Evolutionary conservation across 2,113 vertebrate genomes (phyloP).

Genomic region (Pagrus major): DNA sequence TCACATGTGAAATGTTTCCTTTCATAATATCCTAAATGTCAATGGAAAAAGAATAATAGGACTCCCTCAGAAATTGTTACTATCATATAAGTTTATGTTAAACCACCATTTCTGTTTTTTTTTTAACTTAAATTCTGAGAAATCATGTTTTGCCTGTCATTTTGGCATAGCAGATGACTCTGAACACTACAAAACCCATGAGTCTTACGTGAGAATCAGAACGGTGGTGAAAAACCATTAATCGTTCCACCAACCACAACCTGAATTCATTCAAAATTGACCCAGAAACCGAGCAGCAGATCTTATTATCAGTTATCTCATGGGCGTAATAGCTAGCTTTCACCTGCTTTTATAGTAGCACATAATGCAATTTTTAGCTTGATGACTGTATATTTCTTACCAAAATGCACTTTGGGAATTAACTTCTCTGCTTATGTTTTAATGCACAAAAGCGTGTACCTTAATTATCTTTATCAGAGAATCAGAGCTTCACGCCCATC

Average conservation of each 20-base stretch:
- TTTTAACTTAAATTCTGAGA: too few relatives aligned
- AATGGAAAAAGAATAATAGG: too few relatives aligned
- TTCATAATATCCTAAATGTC: background rate
- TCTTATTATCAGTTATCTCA: background rate
- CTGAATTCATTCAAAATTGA: background rate
- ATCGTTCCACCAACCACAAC: too few relatives aligned
- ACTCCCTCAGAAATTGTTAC: background rate
- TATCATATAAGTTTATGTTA: too few relatives aligned
- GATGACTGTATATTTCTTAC: background rate
- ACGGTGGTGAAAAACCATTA: background rate
- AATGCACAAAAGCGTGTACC: background rate
- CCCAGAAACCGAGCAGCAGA: background rate
- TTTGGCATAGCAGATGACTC: background rate
- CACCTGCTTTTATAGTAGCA: background rate
- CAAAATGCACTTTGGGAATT: background rate
- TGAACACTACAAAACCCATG: background rate
- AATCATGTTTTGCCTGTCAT: too few relatives aligned
- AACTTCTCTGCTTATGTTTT: background rate
- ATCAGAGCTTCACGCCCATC: too few relatives aligned
- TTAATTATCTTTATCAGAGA: background rate
- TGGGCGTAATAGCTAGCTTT: too few relatives aligned
- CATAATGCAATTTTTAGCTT: background rate
- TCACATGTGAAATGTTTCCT: background rate
- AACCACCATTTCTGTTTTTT: too few relatives aligned
- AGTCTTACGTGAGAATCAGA: background rate